Base-by-base conservation (phyloP, 2,888 invertebrate species). In the Crocallis elinguaria region DNA sequence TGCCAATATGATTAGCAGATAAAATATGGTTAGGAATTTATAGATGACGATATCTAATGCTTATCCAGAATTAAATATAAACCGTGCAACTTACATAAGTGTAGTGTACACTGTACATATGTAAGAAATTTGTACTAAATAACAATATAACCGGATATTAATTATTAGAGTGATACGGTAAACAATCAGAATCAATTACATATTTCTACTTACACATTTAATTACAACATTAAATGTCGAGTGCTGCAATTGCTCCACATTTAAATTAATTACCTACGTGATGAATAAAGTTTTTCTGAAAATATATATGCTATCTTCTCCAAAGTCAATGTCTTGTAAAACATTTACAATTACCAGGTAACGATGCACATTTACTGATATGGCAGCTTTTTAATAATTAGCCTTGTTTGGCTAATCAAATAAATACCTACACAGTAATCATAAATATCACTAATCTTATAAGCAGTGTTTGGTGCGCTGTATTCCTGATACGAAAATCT, bases 1-100 rank as follows among this genome's bases (percentile, higher is more conserved):
- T 32, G 32, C 23, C 37, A 38, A 46, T 46, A 37, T n/a, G 29
- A 46, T 37, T 23, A 23, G 8, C 7, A n/a, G n/a, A n/a, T n/a
- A n/a, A n/a, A n/a, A n/a, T n/a, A n/a, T n/a, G n/a, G n/a, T n/a
- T n/a, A n/a, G n/a, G n/a, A n/a, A n/a, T n/a, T n/a, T n/a, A n/a
- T n/a, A n/a, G n/a, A n/a, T n/a, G n/a, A n/a, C n/a, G n/a, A n/a
- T n/a, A n/a, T n/a, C n/a, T n/a, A n/a, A n/a, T n/a, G n/a, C n/a
- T n/a, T n/a, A n/a, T n/a, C n/a, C n/a, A n/a, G n/a, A n/a, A n/a
- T n/a, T n/a, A n/a, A n/a, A n/a, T n/a, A n/a, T n/a, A n/a, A n/a
- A n/a, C n/a, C n/a, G n/a, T n/a, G n/a, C n/a, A n/a, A n/a, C n/a
- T n/a, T n/a, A n/a, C n/a, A n/a, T n/a, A n/a, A n/a, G n/a, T n/a